phyloP scores from a whole-genome alignment of 2,113 vertebrate genomes.

The Oryzias javanicus region DNA sequence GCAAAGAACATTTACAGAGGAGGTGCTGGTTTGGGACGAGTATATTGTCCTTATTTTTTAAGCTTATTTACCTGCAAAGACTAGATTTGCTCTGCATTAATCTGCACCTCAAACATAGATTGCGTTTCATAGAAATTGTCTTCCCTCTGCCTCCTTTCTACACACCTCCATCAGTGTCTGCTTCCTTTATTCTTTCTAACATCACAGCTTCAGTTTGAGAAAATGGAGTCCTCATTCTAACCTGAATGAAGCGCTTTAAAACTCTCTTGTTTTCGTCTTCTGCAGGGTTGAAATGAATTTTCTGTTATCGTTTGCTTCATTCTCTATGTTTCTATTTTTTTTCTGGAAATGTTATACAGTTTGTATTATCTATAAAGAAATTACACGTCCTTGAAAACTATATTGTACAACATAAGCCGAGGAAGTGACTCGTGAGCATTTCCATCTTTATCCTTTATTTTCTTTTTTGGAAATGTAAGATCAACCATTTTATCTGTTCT shows the following conservation, averaged over 20 bases:
- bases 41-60: too few relatives aligned
- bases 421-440: neutral
- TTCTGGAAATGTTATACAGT: too few relatives aligned
- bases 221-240: neutral
- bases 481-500: conserved; percentile 4
- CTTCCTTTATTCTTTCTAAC: too few relatives aligned
- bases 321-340: too few relatives aligned
- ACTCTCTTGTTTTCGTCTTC: too few relatives aligned
- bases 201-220: neutral
- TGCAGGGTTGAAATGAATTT: too few relatives aligned
- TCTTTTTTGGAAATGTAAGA: conserved; percentile 9
- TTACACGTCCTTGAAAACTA: too few relatives aligned
- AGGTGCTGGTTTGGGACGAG: too few relatives aligned
- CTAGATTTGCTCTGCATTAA: neutral
- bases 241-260: too few relatives aligned
- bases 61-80: neutral
- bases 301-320: too few relatives aligned
- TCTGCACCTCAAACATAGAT: neutral
- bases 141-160: conserved; percentile 9
- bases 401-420: neutral
- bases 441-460: neutral
- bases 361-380: too few relatives aligned
- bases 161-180: conserved; percentile 20
- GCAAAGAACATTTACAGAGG: too few relatives aligned
- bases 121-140: neutral